Conservation (phyloP, 1,140 invertebrate species). For the Trichonephila inaurata region DNA sequence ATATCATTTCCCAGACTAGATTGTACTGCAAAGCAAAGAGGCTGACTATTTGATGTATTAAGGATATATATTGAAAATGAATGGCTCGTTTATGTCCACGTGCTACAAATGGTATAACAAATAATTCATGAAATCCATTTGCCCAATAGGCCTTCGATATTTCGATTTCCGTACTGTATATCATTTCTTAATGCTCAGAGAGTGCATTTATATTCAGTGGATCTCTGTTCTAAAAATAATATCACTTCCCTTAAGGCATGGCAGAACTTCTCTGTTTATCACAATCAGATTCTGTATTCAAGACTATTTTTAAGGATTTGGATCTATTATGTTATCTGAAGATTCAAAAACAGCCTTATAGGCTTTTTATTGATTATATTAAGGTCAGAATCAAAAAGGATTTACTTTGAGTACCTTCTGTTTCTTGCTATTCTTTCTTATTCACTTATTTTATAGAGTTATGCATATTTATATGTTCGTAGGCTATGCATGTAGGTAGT, state of each 20-base stretch:
- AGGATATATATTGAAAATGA: conserved; percentile 14
- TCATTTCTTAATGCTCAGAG: neutral
- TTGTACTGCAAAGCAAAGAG: neutral
- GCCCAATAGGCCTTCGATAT: neutral
- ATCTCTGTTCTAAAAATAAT: neutral
- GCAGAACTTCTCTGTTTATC: neutral
- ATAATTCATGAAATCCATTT: conserved; percentile 27
- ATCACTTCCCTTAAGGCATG: neutral
- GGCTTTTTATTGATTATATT: neutral
- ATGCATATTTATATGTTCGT: too few relatives aligned
- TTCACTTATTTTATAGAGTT: too few relatives aligned
- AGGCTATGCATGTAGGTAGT: too few relatives aligned
- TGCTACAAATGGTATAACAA: conserved; percentile 22
- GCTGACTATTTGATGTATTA: conserved; percentile 39
- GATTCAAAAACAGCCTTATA: neutral
- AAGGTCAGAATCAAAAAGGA: neutral
- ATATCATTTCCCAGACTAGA: neutral
- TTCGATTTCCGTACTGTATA: conserved; percentile 21
- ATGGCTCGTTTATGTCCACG: neutral
- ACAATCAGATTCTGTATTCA: neutral
- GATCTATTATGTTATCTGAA: neutral
- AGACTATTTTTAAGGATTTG: conserved; percentile 2
- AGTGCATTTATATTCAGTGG: neutral
- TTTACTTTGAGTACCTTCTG: too few relatives aligned
- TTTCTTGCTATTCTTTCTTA: too few relatives aligned